Conservation (phyloP, 2,888 invertebrate genomes). For the Apamea anceps region DNA sequence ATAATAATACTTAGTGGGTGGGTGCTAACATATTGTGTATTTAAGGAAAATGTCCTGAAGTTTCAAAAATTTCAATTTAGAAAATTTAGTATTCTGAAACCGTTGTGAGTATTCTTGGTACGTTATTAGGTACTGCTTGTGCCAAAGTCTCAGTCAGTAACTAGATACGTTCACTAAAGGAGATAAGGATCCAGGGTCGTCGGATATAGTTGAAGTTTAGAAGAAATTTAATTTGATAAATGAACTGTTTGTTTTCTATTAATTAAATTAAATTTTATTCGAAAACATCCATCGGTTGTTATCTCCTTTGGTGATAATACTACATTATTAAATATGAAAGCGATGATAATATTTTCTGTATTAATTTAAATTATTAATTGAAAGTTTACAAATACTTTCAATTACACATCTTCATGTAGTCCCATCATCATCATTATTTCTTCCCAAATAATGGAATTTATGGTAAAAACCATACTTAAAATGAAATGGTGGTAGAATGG, state of each 20-base stretch:
- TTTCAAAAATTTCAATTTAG: too few relatives aligned
- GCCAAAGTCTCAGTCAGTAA: background rate
- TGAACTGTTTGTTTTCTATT: too few relatives aligned
- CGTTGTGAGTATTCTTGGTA: background rate
- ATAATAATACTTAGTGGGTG: background rate
- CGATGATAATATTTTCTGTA: background rate
- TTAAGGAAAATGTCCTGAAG: too few relatives aligned
- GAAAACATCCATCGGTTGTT: too few relatives aligned
- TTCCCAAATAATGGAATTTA: constrained; percentile 7
- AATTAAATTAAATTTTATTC: too few relatives aligned
- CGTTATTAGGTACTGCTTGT: background rate
- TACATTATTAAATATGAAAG: background rate
- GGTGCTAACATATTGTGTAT: background rate
- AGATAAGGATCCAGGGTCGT: too few relatives aligned
- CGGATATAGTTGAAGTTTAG: too few relatives aligned
- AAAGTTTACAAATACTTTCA: background rate
- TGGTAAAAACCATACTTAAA: constrained; percentile 29
- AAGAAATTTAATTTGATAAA: too few relatives aligned
- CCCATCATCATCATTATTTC: background rate
- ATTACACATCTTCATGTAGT: background rate
- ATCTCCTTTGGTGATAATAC: too few relatives aligned
- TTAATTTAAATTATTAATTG: background rate
- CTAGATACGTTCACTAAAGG: background rate
- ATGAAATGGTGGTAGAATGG: constrained; percentile 44
- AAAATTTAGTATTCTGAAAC: background rate